Base-by-base conservation (phyloP, 2,113 vertebrate genomes). In the Bos taurus region DNA sequence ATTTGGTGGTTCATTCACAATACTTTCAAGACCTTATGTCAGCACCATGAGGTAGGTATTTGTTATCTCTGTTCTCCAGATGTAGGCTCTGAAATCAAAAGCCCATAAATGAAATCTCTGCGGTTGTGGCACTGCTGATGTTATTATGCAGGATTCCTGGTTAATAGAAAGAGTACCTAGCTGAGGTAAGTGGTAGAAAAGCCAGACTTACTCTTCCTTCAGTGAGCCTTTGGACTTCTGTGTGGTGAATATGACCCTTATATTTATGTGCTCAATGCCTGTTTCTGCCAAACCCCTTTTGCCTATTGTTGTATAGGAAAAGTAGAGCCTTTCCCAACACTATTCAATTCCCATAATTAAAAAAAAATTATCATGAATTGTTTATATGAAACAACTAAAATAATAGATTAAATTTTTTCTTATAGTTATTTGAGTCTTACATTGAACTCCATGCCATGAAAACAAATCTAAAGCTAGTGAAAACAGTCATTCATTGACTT, bases 401-500 rank as follows among this genome's bases (percentile, higher is more conserved):
- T 95, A 95, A 77, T 80, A 95, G 93, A 67, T 97, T 98, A 97
- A 97, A 87, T 90, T 26, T 96, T 81, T 81, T 59, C 3, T 86
- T 97, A 87, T n/a, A 52, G 94, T 98, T 98, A 92, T n/a, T 90
- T 97, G 89, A 97, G 91, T 64, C 67, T 95, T 91, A 97, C 95
- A 97, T 87, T 88, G 87, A 94, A 74, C 23, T 33, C 33, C 54
- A 94, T 94, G 54, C 95, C 85, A 95, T 88, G 93, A 95, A 91
- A 97, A 87, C 36, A 33, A 95, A 94, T 95, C 93, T 94, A 93
- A 96, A 98, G 91, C 62, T 91, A 98, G 97, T 98, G 98, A 98
- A 97, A 98, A 96, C 93, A 98, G 97, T 98, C 98, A 98, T 96
- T 87, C 91, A 97, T 98, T 97, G 97, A 96, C 74, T 96, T 84